A percentile compares a stretch with the other conserved stretches of the same genome.
Evolutionary conservation across 2,113 vertebrate genomes (phyloP).

Genomic region (Lethenteron camtschaticum): DNA sequence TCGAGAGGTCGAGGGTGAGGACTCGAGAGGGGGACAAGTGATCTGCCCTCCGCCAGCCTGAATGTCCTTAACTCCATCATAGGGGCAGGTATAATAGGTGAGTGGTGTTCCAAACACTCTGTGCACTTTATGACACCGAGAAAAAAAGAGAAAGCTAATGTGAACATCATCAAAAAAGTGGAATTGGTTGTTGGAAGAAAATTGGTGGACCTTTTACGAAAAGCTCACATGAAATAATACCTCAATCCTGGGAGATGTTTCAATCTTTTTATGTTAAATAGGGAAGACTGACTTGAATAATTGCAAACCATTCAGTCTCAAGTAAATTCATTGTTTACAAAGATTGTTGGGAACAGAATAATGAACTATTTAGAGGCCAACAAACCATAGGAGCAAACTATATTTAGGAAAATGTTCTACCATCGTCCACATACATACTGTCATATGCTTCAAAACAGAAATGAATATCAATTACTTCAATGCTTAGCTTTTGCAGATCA

Average conservation of each 20-base stretch:
- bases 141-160: background rate
- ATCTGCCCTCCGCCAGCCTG: slow-evolving; percentile 41
- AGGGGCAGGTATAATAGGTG: slow-evolving; percentile 75
- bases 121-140: background rate
- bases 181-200: background rate
- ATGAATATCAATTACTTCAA: too few relatives aligned
- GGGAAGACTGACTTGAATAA: too few relatives aligned
- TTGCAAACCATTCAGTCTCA: too few relatives aligned
- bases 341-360: too few relatives aligned
- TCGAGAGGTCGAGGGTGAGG: slow-evolving; percentile 15
- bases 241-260: background rate
- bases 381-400: too few relatives aligned
- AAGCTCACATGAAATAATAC: background rate
- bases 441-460: too few relatives aligned
- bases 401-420: too few relatives aligned
- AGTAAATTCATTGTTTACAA: too few relatives aligned
- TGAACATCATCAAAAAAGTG: background rate
- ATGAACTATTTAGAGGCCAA: too few relatives aligned
- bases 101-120: slow-evolving; percentile 9
- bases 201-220: background rate
- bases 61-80: slow-evolving; percentile 86
- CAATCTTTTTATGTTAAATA: background rate
- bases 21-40: slow-evolving; percentile 17
- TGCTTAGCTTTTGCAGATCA: too few relatives aligned
- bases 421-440: too few relatives aligned